A percentile compares a stretch with the other conserved stretches of the same genome.
Evolutionary conservation across 2,797 vertebrate species (phyloP).

Genomic region (Champsocephalus esox): DNA sequence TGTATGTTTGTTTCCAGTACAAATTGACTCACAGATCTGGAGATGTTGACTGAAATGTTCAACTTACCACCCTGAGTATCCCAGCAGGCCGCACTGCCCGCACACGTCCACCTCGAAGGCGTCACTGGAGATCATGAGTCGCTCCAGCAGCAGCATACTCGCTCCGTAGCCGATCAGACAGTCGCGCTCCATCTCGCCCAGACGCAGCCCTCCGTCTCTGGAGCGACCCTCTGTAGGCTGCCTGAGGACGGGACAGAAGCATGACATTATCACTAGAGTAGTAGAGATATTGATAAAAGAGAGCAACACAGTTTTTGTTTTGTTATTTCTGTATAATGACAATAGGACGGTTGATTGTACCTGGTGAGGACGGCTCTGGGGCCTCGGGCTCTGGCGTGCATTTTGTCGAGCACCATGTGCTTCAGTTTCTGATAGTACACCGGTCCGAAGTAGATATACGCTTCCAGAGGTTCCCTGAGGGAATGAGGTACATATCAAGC

Average conservation of each 20-base stretch:
- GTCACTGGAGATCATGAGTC: conserved; percentile 99
- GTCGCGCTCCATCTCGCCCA: conserved; percentile 99
- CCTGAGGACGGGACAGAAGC: conserved; percentile 70
- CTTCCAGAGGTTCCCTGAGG: conserved; percentile 94
- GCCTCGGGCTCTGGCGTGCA: conserved; percentile 97
- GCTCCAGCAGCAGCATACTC: conserved; percentile 96
- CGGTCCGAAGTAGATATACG: conserved; percentile 97
- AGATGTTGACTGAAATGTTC: not conserved
- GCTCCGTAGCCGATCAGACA: conserved; percentile 99
- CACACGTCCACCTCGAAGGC: conserved; percentile 99
- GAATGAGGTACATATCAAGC: conserved; percentile 23
- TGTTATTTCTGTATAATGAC: not conserved
- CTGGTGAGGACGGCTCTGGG: conserved; percentile 98
- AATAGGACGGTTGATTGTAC: conserved; percentile 69
- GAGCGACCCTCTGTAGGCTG: conserved; percentile 98
- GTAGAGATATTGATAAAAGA: not conserved
- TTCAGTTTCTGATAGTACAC: conserved; percentile 99
- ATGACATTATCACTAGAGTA: not conserved
- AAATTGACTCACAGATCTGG: not conserved
- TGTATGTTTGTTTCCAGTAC: not conserved
- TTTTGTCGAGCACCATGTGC: conserved; percentile 99
- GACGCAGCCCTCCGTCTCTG: conserved; percentile 95
- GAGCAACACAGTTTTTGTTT: not conserved
- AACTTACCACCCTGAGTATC: conserved; percentile 96
- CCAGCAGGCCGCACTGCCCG: conserved; percentile 95